Conservation (phyloP, 2,113 vertebrate genomes). For the Pangasianodon gigas region DNA sequence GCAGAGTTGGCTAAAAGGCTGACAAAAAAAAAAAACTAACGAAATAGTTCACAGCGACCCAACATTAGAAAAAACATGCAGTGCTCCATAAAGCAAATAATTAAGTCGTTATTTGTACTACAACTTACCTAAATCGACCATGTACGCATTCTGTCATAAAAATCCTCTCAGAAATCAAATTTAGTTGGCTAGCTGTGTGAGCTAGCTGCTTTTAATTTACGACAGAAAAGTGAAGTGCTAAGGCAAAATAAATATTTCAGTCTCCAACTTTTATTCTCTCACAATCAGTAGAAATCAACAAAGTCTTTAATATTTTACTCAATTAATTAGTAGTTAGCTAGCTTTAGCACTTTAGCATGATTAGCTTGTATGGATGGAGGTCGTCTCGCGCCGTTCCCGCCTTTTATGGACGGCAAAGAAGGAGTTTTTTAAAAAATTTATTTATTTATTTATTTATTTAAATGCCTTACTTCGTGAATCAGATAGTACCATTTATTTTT, state of each 20-base stretch:
- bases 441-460: too few species aligned
- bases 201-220: background rate
- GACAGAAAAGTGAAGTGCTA: background rate
- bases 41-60: too few species aligned
- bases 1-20: background rate
- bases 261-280: background rate
- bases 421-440: background rate
- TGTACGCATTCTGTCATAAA: background rate
- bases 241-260: background rate
- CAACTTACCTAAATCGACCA: background rate
- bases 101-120: background rate
- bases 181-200: background rate
- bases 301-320: background rate
- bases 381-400: background rate
- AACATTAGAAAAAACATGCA: too few species aligned
- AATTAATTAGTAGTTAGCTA: background rate
- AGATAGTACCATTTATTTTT: too few species aligned
- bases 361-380: background rate
- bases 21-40: background rate
- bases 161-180: background rate
- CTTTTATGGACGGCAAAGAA: background rate
- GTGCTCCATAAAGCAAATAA: too few species aligned
- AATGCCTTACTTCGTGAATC: too few species aligned
- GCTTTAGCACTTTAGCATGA: background rate
- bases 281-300: background rate